Evolutionary conservation across 2,888 invertebrate species (phyloP), one percentile per base, ranked within the genome.

Genomic region (Scaeva pyrastri): DNA sequence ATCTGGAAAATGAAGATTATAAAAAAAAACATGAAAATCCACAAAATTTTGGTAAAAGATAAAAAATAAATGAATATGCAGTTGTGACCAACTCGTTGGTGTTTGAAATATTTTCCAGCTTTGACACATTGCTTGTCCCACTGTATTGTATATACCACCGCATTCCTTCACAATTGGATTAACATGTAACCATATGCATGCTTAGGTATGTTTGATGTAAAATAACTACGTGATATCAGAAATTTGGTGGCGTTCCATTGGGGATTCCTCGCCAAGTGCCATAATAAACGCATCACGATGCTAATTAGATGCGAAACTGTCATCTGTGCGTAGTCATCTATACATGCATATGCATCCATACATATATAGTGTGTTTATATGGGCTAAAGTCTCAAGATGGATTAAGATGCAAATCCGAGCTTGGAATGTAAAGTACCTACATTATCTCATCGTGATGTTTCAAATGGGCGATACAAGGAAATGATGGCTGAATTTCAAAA

Each of bases 311-410:
- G 73, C 71, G 77, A 82, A 31, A 86, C 70, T 82, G 77, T 82
- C 73, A 64, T 74, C 64, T 73, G 68, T 76, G 73, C 77, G 73
- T 77, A n/a, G n/a, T n/a, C n/a, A n/a, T n/a, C n/a, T n/a, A n/a
- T n/a, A n/a, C n/a, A n/a, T n/a, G n/a, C n/a, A 68, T 41, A 56
- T n/a, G n/a, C 39, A 41, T 43, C 19, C 68, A 4, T 11, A 3
- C 50, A n/a, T 19, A 14, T n/a, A 60, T 77, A 58, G 50, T 72
- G 72, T n/a, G n/a, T n/a, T n/a, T n/a, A n/a, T n/a, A n/a, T n/a
- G n/a, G n/a, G n/a, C n/a, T n/a, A n/a, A n/a, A 86, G 66, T 82
- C 82, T 86, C 86, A 82, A 81, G 82, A 86, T 78, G 82, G 86
- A 86, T 86, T 78, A 82, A 82, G 82, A 86, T 78, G 82, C 85